Conservation (phyloP, 2,888 invertebrate genomes). For the Drosophila affinis region DNA sequence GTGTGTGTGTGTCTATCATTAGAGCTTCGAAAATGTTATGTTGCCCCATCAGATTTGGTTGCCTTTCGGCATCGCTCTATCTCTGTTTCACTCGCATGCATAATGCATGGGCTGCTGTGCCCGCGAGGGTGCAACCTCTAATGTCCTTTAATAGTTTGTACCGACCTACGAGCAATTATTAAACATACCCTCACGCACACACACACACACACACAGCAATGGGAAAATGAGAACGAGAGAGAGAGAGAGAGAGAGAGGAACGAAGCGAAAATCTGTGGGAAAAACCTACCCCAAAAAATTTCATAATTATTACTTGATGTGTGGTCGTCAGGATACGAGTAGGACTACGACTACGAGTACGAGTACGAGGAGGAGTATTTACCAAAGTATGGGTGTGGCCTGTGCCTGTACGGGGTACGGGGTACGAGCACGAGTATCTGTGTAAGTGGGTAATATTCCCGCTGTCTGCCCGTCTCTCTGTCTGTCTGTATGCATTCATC, state of each 20-base stretch:
- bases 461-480: no score
- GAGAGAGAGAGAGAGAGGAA: no score
- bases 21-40: not conserved
- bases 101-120: constrained; percentile 20
- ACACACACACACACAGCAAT: not conserved
- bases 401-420: not conserved
- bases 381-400: constrained; percentile 37
- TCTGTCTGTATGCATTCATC: no score
- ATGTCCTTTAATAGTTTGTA: constrained; percentile 69
- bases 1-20: constrained; percentile 11
- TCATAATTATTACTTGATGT: constrained; percentile 73
- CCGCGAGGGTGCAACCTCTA: constrained; percentile 64
- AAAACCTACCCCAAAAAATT: constrained; percentile 73
- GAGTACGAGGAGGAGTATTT: not conserved
- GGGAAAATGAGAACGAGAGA: not conserved
- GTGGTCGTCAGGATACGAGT: constrained; percentile 56
- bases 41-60: not conserved
- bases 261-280: constrained; percentile 17
- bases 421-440: not conserved
- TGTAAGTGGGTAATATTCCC: not conserved
- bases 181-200: constrained; percentile 25
- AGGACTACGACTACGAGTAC: not conserved
- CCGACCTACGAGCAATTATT: constrained; percentile 66
- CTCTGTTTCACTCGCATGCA: constrained; percentile 31
- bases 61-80: constrained; percentile 35